Evolutionary conservation across 2,888 invertebrate genomes (phyloP), one percentile per base, ranked within the genome.

Genomic region (Nemotelus nigrinus): DNA sequence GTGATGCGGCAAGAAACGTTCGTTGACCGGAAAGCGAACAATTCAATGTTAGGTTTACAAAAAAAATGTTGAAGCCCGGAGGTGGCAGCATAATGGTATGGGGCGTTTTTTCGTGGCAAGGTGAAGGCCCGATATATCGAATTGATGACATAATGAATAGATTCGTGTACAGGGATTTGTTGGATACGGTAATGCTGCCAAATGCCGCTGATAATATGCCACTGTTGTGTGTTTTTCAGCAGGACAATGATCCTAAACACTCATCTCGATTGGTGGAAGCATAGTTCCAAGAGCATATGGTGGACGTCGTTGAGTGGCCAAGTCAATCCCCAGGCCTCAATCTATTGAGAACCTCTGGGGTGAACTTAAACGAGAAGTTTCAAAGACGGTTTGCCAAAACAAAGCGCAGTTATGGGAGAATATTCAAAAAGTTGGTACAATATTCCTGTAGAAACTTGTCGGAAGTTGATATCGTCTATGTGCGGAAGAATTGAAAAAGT

Each of bases 191-290:
- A 43, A 43, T 71, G 55, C 39, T 53, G 41, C 57, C 71, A 57
- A 57, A 71, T 57, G 71, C 71, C 48, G 71, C 55, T 6, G 67
- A 79, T 10, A 72, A 80, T 72, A 80, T 80, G 81, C 79, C 80
- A 43, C 47, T 81, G 55, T 76, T 64, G 72, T 81, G 79, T 79
- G 63, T 70, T 7, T 80, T 81, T 65, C 80, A 78, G 8, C 79
- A 79, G 48, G 76, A 79, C 48, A 79, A 79, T 48, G 79, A 78
- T 55, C 76, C 67, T 2, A 78, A 79, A 77, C 77, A 79, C n/a
- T 45, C 65, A 65, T 10, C n/a, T 58, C n/a, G n/a, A n/a, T n/a
- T n/a, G n/a, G n/a, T n/a, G n/a, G n/a, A n/a, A n/a, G n/a, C n/a
- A n/a, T n/a, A n/a, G n/a, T n/a, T n/a, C n/a, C n/a, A n/a, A n/a